Conservation (phyloP, 2,113 vertebrate species). For the Catharus minimus region DNA sequence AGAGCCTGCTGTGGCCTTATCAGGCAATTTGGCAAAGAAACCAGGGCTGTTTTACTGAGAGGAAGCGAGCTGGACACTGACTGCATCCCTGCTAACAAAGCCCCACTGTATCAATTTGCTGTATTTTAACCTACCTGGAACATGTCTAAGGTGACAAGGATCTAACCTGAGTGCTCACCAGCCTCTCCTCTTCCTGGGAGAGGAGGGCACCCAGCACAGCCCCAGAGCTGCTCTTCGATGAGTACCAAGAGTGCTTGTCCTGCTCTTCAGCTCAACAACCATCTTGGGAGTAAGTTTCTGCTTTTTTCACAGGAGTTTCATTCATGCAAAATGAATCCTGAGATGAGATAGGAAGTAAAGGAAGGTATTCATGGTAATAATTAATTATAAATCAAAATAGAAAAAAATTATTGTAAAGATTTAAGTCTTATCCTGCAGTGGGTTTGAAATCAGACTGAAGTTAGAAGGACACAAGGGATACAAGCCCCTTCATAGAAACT, state of each 20-base stretch:
- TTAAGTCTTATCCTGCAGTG: neutral
- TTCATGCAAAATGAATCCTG: neutral
- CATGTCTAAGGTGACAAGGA: neutral
- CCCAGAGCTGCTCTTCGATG: neutral
- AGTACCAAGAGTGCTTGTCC: neutral
- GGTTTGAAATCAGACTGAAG: neutral
- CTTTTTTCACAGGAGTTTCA: neutral
- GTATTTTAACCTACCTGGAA: neutral
- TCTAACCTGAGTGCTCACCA: neutral
- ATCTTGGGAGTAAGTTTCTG: neutral
- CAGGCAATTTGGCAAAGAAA: neutral
- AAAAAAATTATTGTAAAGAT: neutral
- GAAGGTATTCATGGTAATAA: neutral
- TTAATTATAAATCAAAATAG: neutral
- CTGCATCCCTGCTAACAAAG: neutral
- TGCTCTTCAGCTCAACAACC: neutral
- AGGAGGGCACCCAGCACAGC: neutral
- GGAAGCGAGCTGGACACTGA: neutral
- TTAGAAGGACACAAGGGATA: neutral
- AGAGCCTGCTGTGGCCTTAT: conserved; percentile 17
- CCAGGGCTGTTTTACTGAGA: neutral
- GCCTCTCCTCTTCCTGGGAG: neutral
- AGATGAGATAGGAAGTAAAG: neutral
- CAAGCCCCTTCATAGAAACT: neutral
- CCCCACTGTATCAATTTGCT: neutral